Evolutionary conservation across 2,113 vertebrate species (phyloP).

Genomic region (Chlorodrepanis virens): DNA sequence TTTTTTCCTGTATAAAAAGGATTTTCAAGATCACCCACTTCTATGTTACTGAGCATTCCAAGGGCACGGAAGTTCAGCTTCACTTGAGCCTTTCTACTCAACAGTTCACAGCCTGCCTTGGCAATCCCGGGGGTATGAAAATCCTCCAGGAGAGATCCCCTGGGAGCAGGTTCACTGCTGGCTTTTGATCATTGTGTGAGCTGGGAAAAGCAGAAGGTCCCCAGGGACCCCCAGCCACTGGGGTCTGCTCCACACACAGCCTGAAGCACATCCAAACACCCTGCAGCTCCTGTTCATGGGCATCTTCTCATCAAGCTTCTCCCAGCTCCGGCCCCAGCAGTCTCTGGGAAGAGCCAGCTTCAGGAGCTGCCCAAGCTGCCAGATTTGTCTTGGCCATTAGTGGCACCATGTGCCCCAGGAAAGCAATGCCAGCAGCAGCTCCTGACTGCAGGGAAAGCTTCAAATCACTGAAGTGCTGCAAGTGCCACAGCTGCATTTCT

Average conservation of each 20-base stretch:
- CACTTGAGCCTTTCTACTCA: not conserved
- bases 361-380: not conserved
- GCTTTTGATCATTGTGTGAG: not conserved
- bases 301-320: not conserved
- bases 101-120: not conserved
- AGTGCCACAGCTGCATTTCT: not conserved
- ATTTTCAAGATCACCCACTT: not conserved
- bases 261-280: not conserved
- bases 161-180: not conserved
- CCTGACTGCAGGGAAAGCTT: not conserved
- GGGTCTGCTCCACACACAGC: not conserved
- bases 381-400: not conserved
- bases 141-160: not conserved
- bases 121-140: not conserved
- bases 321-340: not conserved
- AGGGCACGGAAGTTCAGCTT: not conserved
- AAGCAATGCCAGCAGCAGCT: not conserved
- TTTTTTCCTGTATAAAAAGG: not conserved
- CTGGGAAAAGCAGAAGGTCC: not conserved
- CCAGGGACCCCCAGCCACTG: not conserved
- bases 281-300: rapidly evolving
- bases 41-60: not conserved
- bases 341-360: not conserved
- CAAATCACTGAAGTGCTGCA: not conserved
- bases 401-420: rapidly evolving